Conservation (phyloP, 2,888 invertebrate genomes). For the Bursaphelenchus okinawaensis region DNA sequence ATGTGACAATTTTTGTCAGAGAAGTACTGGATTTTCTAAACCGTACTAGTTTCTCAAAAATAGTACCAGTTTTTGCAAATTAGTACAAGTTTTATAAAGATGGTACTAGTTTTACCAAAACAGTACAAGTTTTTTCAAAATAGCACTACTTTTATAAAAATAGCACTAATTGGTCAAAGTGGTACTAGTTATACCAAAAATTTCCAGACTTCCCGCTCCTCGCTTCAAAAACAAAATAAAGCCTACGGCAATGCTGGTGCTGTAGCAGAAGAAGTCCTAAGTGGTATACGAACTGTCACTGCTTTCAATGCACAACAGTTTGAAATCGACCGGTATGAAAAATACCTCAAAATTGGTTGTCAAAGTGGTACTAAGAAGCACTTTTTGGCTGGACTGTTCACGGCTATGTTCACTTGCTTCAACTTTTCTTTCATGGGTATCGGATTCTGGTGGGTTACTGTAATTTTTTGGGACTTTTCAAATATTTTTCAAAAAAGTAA, state of each 20-base stretch:
- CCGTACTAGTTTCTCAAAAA: too few relatives aligned
- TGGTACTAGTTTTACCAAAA: too few relatives aligned
- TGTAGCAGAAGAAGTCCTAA: conserved; percentile 56
- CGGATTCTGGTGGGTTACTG: conserved; percentile 53
- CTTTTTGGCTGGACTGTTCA: conserved; percentile 15
- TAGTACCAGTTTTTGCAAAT: too few relatives aligned
- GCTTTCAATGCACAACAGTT: conserved; percentile 28
- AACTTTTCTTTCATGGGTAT: conserved; percentile 58
- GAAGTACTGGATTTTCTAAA: too few relatives aligned
- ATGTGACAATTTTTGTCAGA: too few relatives aligned
- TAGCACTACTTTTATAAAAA: too few relatives aligned
- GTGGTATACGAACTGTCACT: conserved; percentile 48
- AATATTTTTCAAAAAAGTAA: too few relatives aligned
- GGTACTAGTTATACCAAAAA: too few relatives aligned
- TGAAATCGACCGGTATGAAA: conserved; percentile 20
- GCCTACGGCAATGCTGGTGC: conserved; percentile 53
- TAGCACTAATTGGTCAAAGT: too few relatives aligned
- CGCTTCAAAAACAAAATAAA: conserved; percentile 58
- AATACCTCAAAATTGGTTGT: conserved; percentile 12
- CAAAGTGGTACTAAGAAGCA: conserved; percentile 21
- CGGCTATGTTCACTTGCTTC: conserved; percentile 35
- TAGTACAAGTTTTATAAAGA: too few relatives aligned
- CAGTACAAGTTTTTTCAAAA: too few relatives aligned
- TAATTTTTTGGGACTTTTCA: too few relatives aligned
- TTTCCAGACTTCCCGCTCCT: conserved; percentile 1